A percentile compares a stretch with the other conserved stretches of the same genome.
Evolutionary conservation across 2,888 invertebrate species (phyloP).

Genomic region (Lissonota sp.): DNA sequence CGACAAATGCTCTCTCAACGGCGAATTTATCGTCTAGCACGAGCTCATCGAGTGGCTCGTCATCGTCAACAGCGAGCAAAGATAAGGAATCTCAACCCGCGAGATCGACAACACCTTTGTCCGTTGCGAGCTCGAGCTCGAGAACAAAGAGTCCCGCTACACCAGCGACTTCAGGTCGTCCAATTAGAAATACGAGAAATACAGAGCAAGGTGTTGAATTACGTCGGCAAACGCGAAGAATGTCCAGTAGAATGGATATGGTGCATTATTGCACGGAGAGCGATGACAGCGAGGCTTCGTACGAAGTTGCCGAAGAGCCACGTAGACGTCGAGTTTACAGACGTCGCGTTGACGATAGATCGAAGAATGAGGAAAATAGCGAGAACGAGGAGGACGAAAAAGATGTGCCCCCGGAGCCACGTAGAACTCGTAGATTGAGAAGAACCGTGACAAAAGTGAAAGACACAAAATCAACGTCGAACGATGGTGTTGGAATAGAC

Average conservation of each 20-base stretch:
- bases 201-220: constrained; percentile 75
- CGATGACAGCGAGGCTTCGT: constrained; percentile 86
- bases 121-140: constrained; percentile 87
- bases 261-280: constrained; percentile 86
- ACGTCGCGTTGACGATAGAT: constrained; percentile 79
- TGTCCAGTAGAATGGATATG: constrained; percentile 86
- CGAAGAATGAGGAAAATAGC: constrained; percentile 81
- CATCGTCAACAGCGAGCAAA: constrained; percentile 64
- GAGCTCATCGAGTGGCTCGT: constrained; percentile 69
- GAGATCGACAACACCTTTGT: constrained; percentile 88
- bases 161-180: constrained; percentile 85
- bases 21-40: constrained; percentile 57
- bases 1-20: constrained; percentile 74
- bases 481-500: constrained; percentile 49
- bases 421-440: constrained; percentile 82
- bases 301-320: constrained; percentile 83
- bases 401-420: constrained; percentile 73
- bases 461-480: constrained; percentile 79
- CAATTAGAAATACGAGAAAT: constrained; percentile 80
- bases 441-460: constrained; percentile 82
- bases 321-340: constrained; percentile 77
- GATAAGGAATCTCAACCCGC: constrained; percentile 82
- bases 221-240: constrained; percentile 84
- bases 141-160: constrained; percentile 88
- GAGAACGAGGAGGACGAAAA: constrained; percentile 79